phyloP scores from a whole-genome alignment of 2,797 vertebrate genomes.

The Fundulus diaphanus region DNA sequence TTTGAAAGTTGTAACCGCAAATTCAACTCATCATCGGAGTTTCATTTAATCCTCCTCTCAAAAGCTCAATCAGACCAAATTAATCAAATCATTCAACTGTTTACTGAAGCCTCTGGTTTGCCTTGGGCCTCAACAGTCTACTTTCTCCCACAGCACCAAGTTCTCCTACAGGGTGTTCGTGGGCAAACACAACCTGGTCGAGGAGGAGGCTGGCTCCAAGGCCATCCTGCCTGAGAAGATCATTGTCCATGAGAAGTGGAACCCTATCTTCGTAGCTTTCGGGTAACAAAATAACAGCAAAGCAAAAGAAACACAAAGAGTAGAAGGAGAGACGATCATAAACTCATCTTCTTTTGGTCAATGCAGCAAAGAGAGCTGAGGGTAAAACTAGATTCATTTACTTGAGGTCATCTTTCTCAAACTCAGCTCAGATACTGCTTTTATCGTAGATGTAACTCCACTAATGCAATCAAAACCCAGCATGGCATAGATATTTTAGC shows the following conservation, averaged over 20 bases:
- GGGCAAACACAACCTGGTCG: constrained; percentile 82
- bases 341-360: constrained; percentile 21
- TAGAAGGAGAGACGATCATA: background rate
- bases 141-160: constrained; percentile 52
- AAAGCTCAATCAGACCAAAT: constrained; percentile 13
- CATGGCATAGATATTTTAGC: background rate
- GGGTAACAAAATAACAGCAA: constrained; percentile 66
- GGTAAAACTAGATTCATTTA: constrained; percentile 20
- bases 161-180: constrained; percentile 81
- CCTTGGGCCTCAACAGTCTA: constrained; percentile 18
- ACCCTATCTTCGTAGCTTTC: constrained; percentile 75
- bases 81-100: constrained; percentile 25
- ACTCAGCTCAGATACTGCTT: background rate
- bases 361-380: constrained; percentile 14
- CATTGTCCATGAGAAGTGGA: constrained; percentile 83
- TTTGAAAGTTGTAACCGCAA: background rate
- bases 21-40: constrained; percentile 12
- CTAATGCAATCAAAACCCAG: background rate
- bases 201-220: constrained; percentile 71
- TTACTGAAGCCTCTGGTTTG: constrained; percentile 23
- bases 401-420: background rate
- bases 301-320: background rate
- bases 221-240: constrained; percentile 80
- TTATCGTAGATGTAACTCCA: background rate
- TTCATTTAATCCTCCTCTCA: background rate